Conservation (phyloP, 2,797 vertebrate species). For the Ibycter americanus region DNA sequence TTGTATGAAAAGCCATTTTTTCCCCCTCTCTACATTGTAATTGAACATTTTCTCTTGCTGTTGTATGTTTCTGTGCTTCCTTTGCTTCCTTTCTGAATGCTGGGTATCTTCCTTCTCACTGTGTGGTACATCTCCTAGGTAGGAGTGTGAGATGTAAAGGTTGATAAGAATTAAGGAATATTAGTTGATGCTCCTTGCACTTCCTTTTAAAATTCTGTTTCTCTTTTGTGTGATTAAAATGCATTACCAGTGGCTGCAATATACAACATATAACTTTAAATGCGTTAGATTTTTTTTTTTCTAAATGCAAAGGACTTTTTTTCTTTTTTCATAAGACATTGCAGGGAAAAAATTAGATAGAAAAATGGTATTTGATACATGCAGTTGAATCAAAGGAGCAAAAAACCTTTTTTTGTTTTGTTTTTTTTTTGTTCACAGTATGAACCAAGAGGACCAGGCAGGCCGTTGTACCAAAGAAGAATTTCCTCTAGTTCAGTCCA, state of each 20-base stretch:
- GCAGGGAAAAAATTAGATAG: not conserved
- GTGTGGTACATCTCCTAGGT: not conserved
- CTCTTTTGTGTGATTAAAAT: not conserved
- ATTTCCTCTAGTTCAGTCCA: slow-evolving; percentile 96
- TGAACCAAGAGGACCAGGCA: slow-evolving; percentile 97
- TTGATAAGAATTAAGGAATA: not conserved
- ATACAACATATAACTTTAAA: not conserved
- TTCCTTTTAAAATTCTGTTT: not conserved
- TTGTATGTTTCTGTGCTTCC: not conserved
- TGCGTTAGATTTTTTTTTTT: not conserved
- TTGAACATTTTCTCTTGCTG: not conserved
- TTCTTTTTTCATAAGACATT: not conserved
- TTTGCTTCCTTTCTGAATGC: not conserved
- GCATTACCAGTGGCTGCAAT: not conserved
- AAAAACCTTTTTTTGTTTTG: not conserved
- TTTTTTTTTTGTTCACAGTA: slow-evolving; percentile 78
- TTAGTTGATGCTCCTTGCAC: not conserved
- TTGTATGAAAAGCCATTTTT: not conserved
- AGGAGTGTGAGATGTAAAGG: not conserved
- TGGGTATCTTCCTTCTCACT: not conserved
- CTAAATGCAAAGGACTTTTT: not conserved
- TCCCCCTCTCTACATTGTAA: not conserved
- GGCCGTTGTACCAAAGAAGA: slow-evolving; percentile 98
- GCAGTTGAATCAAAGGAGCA: not conserved
- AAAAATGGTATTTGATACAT: not conserved